phyloP scores from a whole-genome alignment of 2,113 vertebrate species.

The Pelecanus crispus region DNA sequence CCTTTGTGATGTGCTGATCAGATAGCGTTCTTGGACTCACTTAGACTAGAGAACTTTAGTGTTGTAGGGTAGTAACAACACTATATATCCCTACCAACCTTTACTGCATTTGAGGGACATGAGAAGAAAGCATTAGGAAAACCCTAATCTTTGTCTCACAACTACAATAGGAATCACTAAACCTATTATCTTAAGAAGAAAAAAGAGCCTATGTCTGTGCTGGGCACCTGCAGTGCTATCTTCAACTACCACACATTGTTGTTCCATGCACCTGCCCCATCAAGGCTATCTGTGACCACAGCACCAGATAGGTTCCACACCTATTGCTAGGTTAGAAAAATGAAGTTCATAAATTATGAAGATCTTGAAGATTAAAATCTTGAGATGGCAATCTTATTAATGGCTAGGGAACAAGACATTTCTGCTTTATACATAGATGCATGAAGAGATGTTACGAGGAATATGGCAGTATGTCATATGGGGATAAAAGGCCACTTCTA shows the following conservation, averaged over 20 bases:
- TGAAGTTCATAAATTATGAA: background rate
- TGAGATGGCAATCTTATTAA: background rate
- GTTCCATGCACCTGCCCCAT: background rate
- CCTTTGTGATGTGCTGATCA: background rate
- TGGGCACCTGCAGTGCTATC: background rate
- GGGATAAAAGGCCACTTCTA: background rate
- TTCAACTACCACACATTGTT: background rate
- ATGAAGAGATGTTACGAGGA: background rate
- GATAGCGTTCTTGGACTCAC: background rate
- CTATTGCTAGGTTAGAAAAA: background rate
- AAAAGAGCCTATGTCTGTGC: background rate
- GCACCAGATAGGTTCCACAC: background rate
- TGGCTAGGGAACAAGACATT: background rate
- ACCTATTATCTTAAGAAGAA: background rate
- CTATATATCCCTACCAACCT: background rate
- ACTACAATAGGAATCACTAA: background rate
- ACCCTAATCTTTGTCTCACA: background rate
- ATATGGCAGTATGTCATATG: background rate
- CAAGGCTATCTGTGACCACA: background rate
- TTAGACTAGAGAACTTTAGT: background rate
- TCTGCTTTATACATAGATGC: background rate
- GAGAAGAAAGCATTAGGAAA: background rate
- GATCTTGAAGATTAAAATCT: background rate
- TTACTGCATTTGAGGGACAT: background rate
- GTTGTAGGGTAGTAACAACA: background rate